These are phyloP conservation scores for Itoplectis maculator DNA, from an alignment of 2,888 invertebrate genomes.

Conservation along the genomic window DNA sequence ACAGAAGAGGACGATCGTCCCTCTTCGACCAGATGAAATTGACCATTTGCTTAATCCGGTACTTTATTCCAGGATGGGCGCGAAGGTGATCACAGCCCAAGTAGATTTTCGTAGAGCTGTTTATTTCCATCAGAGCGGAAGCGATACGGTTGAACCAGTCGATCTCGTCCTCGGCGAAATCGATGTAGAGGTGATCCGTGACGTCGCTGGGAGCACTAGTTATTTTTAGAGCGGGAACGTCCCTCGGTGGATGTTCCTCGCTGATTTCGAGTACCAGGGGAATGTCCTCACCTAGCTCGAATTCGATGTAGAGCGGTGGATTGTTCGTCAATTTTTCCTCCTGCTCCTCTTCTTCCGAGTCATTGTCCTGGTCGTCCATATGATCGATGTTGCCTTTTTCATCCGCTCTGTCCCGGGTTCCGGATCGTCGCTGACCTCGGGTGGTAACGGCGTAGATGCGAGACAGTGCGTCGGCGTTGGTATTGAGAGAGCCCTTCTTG, in stretches of 20 bases:
- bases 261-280: slow-evolving; percentile 5
- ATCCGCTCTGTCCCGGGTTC: too few species aligned
- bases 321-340: too few species aligned
- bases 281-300: too few species aligned
- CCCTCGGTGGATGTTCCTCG: slow-evolving; percentile 3
- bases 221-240: slow-evolving; percentile 12
- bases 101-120: neutral
- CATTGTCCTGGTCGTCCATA: too few species aligned
- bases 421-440: too few species aligned
- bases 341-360: too few species aligned
- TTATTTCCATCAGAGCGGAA: neutral
- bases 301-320: too few species aligned
- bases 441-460: too few species aligned
- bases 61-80: slow-evolving; percentile 1
- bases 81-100: slow-evolving; percentile 8
- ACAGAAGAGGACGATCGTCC: neutral
- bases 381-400: too few species aligned
- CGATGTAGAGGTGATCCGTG: slow-evolving; percentile 2
- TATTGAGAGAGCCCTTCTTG: too few species aligned
- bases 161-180: slow-evolving; percentile 5
- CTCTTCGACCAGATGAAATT: slow-evolving; percentile 6
- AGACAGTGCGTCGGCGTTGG: too few species aligned
- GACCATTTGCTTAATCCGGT: too few species aligned
- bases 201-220: neutral
- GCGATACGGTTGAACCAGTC: slow-evolving; percentile 19